These are phyloP conservation scores for Campoplex nolae DNA, from an alignment of 2,888 invertebrate genomes.

Conservation along the genomic window DNA sequence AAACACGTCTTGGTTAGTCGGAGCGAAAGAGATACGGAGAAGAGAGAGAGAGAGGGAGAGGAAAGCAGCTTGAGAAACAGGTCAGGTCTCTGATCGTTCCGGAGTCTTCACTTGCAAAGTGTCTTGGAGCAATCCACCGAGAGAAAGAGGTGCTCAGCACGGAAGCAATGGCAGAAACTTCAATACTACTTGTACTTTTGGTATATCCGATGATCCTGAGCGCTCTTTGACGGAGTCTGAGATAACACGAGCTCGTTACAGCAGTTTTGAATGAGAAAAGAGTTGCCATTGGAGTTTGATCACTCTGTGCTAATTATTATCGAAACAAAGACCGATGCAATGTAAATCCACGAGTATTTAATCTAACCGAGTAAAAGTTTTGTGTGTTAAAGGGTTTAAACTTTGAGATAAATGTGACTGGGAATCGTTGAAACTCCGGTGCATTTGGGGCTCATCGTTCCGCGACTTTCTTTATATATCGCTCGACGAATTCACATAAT, in stretches of 20 bases:
- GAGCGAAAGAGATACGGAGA: neutral
- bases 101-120: conserved; percentile 53
- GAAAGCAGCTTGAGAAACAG: conserved; percentile 56
- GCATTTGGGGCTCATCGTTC: neutral
- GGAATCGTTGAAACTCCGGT: neutral
- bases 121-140: conserved; percentile 33
- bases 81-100: conserved; percentile 52
- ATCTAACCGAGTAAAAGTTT: neutral
- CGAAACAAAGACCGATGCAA: neutral
- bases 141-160: conserved; percentile 21
- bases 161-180: conserved; percentile 48
- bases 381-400: neutral
- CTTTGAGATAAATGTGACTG: neutral
- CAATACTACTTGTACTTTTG: conserved; percentile 43
- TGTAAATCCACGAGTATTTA: neutral
- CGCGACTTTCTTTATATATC: neutral
- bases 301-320: conserved; percentile 3
- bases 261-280: neutral
- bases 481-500: neutral
- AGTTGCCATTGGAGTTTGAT: conserved; percentile 1
- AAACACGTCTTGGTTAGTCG: conserved; percentile 64
- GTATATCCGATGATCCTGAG: conserved; percentile 23
- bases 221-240: conserved; percentile 17
- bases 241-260: conserved; percentile 19
- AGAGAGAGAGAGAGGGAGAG: conserved; percentile 3